These are phyloP conservation scores for Nansenia antarctica DNA, from an alignment of 2,113 vertebrate species.

Conservation along the genomic window DNA sequence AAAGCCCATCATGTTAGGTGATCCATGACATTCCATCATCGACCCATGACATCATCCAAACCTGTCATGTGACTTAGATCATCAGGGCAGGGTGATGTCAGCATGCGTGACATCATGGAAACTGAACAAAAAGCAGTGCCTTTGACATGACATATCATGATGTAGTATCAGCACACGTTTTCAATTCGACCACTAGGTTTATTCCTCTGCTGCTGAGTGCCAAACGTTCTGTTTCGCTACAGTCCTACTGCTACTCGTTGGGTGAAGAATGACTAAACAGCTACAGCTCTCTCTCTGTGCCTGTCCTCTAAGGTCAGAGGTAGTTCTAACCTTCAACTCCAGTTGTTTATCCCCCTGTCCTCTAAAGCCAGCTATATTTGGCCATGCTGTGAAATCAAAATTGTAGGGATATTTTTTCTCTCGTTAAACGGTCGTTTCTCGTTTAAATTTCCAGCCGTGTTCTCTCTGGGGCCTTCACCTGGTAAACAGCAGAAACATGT, in stretches of 20 bases:
- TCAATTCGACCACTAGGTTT: slow-evolving; percentile 5
- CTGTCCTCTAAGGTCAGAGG: too few relatives aligned
- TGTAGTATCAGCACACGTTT: slow-evolving; percentile 37
- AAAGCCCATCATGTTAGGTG: too few relatives aligned
- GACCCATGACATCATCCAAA: slow-evolving; percentile 36
- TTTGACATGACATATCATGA: slow-evolving; percentile 19
- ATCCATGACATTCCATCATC: slow-evolving; percentile 16
- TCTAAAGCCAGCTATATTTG: too few relatives aligned
- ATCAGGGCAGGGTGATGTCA: slow-evolving; percentile 21
- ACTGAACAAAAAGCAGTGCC: slow-evolving; percentile 13
- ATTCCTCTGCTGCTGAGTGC: too few relatives aligned
- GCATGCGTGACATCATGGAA: slow-evolving; percentile 51
- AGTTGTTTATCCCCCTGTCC: slow-evolving; percentile 34
- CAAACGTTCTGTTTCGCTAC: too few relatives aligned
- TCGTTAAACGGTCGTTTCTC: slow-evolving; percentile 48
- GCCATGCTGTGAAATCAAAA: too few relatives aligned
- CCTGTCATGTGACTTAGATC: slow-evolving; percentile 32
- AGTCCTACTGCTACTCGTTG: too few relatives aligned
- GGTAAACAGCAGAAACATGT: slow-evolving; percentile 66
- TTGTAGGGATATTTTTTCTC: slow-evolving; percentile 14
- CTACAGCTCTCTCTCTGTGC: too few relatives aligned
- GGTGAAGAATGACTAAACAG: too few relatives aligned
- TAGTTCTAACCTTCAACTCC: too few relatives aligned
- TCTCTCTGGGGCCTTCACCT: slow-evolving; percentile 63
- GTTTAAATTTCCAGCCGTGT: slow-evolving; percentile 64